These are phyloP conservation scores for Rhamnusium bicolor DNA, from an alignment of 2,888 invertebrate genomes.

Conservation along the genomic window DNA sequence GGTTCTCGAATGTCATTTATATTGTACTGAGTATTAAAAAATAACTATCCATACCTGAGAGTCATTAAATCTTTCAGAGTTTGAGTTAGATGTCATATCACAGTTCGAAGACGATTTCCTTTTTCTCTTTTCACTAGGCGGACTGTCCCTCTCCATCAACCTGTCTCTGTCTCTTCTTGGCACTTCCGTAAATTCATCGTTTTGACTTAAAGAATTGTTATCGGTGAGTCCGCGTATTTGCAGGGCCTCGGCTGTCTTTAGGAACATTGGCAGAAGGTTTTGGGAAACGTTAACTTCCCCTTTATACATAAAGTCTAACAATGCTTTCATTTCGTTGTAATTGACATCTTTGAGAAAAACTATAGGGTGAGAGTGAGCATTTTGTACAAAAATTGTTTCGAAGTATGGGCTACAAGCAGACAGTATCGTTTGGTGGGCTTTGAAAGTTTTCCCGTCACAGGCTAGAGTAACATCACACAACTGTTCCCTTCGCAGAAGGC, in stretches of 20 bases:
- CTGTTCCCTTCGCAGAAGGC: constrained; percentile 89
- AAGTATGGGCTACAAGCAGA: constrained; percentile 96
- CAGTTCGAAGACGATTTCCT: constrained; percentile 80
- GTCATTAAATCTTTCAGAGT: constrained; percentile 79
- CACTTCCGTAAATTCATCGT: constrained; percentile 61
- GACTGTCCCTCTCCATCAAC: constrained; percentile 66
- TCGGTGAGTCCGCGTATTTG: constrained; percentile 92
- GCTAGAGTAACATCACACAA: constrained; percentile 95
- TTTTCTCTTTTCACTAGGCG: constrained; percentile 76
- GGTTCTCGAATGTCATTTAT: too few species aligned
- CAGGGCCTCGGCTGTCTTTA: constrained; percentile 93
- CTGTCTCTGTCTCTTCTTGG: constrained; percentile 65
- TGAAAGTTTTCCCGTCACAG: constrained; percentile 91
- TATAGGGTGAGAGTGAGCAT: constrained; percentile 91
- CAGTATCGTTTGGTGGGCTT: constrained; percentile 94
- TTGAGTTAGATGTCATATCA: constrained; percentile 77
- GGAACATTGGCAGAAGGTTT: constrained; percentile 91
- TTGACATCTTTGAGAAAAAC: constrained; percentile 95
- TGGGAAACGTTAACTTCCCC: constrained; percentile 87
- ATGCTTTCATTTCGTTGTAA: constrained; percentile 90
- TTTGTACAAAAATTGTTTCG: constrained; percentile 91
- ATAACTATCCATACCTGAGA: constrained; percentile 74
- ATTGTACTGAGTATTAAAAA: too few species aligned
- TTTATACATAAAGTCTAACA: constrained; percentile 95
- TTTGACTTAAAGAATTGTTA: constrained; percentile 79